These are phyloP conservation scores for Perca fluviatilis DNA, from an alignment of 2,113 vertebrate genomes.

Conservation along the genomic window DNA sequence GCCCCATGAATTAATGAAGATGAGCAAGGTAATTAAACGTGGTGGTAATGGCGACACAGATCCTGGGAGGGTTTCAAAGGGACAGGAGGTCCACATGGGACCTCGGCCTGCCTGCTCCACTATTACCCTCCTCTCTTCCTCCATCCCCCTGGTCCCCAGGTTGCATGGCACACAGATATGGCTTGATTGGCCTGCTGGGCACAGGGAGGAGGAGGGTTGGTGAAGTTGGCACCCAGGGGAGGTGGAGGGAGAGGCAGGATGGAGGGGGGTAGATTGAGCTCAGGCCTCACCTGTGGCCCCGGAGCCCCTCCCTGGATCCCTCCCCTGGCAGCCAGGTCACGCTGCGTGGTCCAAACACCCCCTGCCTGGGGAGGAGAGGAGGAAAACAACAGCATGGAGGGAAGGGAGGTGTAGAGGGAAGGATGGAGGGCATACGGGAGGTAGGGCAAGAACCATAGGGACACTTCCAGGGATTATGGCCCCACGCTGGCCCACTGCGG, in stretches of 20 bases:
- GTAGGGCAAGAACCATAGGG: slow-evolving; percentile 78
- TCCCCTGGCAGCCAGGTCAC: slow-evolving; percentile 89
- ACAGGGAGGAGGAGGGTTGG: slow-evolving; percentile 74
- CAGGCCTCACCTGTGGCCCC: slow-evolving; percentile 92
- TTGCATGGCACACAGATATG: slow-evolving; percentile 86
- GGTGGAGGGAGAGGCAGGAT: slow-evolving; percentile 65
- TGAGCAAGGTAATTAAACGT: slow-evolving; percentile 94
- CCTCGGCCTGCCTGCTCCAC: slow-evolving; percentile 57
- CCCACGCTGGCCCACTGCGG: slow-evolving; percentile 82
- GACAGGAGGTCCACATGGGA: slow-evolving; percentile 85
- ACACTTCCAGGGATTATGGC: slow-evolving; percentile 87
- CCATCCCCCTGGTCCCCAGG: slow-evolving; percentile 77
- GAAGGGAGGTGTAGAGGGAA: slow-evolving; percentile 75
- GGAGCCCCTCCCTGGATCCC: slow-evolving; percentile 81
- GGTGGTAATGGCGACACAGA: slow-evolving; percentile 85
- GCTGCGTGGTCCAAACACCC: slow-evolving; percentile 85
- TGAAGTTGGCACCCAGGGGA: slow-evolving; percentile 78
- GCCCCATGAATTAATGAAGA: slow-evolving; percentile 96
- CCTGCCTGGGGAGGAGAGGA: slow-evolving; percentile 74
- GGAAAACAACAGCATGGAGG: slow-evolving; percentile 81
- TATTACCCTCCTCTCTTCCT: slow-evolving; percentile 53
- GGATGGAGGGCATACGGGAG: slow-evolving; percentile 72
- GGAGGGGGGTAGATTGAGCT: slow-evolving; percentile 81
- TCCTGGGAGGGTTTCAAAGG: slow-evolving; percentile 93
- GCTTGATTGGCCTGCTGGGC: slow-evolving; percentile 96